Base-by-base conservation (phyloP, 2,113 vertebrate species). In the Aix galericulata region DNA sequence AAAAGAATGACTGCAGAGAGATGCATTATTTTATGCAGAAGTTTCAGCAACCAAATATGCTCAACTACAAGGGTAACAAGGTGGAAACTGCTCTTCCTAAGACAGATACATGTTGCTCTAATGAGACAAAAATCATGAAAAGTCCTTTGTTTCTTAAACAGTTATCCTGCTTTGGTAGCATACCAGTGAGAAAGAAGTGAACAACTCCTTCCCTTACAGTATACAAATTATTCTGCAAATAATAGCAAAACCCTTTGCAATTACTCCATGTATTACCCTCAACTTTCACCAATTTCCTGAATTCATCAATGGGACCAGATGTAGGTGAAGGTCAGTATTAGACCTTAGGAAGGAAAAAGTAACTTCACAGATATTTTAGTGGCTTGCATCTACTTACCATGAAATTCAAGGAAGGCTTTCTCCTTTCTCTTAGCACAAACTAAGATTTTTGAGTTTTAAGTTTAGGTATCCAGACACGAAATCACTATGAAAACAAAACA, bases 401-500 rank as follows among this genome's bases (percentile, higher is more conserved):
- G 27, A 52, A 80, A 66, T 69, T 60, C 15, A 89, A 85, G 29
- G 73, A 79, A 68, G 20, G 17, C 3, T 3, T 17, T 40, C 89
- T 76, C 82, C 23, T 64, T 82, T 59, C 53, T 89, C 64, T 31
- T 29, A 83, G 11, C 3, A 58, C 29, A 44, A 60, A 82, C 86
- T 91, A 29, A 32, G 67, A 8, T 91, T 67, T 83, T 86, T 82
- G 67, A 86, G 50, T 73, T 95, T 34, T 69, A 95, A 90, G 17
- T 44, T 34, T 36, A 82, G 34, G 63, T 72, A 88, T 68, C 52
- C 50, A 52, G 93, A 74, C 58, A 94, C 50, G 36, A 94, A 96
- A 96, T 67, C 81, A 89, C 48, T 31, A 89, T 23, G 25, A 93
- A 88, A n/a, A 84, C 32, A 73, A 91, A 96, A 34, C 62, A 92